Conservation (phyloP, 2,113 vertebrate species). For the Climacteris rufus region DNA sequence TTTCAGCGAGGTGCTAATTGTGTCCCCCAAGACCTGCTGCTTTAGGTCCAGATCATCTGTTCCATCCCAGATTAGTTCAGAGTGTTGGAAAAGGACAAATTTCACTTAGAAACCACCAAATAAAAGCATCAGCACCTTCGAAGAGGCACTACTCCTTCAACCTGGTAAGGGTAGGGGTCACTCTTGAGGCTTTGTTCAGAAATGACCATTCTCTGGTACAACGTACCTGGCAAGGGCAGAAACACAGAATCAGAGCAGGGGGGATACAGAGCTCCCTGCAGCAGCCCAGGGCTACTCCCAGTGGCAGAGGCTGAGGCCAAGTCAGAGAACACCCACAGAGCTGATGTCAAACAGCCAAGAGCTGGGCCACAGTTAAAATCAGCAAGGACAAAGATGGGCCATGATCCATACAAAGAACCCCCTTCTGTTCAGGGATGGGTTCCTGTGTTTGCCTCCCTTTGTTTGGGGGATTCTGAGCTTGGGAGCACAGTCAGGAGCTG, state of each 20-base stretch:
- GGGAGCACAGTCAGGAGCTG: accelerated
- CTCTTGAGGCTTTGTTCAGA: constrained; percentile 85
- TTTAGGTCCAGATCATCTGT: background rate
- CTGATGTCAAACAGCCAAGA: background rate
- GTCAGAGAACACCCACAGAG: background rate
- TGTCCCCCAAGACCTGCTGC: accelerated
- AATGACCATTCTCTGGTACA: constrained; percentile 85
- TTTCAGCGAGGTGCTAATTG: accelerated
- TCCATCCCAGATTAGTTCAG: background rate
- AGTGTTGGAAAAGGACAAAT: background rate
- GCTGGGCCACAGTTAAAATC: background rate
- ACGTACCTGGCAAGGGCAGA: constrained; percentile 65
- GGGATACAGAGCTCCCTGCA: background rate
- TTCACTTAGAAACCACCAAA: background rate
- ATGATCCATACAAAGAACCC: background rate
- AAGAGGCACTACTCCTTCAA: constrained; percentile 75
- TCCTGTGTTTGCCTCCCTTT: constrained; percentile 45
- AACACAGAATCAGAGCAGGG: background rate
- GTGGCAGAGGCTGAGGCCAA: background rate
- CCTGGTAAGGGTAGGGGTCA: constrained; percentile 78
- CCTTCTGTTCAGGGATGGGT: background rate
- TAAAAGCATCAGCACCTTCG: accelerated
- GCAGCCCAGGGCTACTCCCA: background rate
- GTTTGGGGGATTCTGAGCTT: background rate
- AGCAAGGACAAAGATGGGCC: background rate